phyloP scores from a whole-genome alignment of 2,888 invertebrate genomes.

The Crocallis elinguaria region DNA sequence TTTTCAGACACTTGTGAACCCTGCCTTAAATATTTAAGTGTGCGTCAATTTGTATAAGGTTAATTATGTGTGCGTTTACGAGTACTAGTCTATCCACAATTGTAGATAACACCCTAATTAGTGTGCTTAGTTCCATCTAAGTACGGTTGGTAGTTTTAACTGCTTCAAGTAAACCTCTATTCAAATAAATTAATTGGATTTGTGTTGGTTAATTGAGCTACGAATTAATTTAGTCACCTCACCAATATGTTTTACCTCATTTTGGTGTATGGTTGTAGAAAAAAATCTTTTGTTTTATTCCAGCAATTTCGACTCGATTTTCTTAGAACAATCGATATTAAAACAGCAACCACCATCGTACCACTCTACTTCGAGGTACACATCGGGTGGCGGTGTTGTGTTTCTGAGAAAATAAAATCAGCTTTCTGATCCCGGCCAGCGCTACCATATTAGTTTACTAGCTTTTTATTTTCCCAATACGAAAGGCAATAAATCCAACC shows the following conservation, averaged over 20 bases:
- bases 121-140: slow-evolving; percentile 24
- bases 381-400: slow-evolving; percentile 52
- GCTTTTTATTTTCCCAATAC: slow-evolving; percentile 53
- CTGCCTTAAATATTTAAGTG: not conserved
- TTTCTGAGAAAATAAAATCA: slow-evolving; percentile 75
- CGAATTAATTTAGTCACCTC: not conserved
- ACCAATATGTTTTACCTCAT: too few species aligned
- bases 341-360: slow-evolving; percentile 29
- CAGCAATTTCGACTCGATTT: slow-evolving; percentile 22
- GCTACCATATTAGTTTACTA: slow-evolving; percentile 77
- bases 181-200: not conserved
- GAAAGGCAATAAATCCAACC: slow-evolving; percentile 49
- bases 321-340: slow-evolving; percentile 40
- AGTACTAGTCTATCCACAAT: slow-evolving; percentile 21
- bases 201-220: not conserved
- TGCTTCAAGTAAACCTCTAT: slow-evolving; percentile 1
- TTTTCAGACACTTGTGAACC: too few species aligned
- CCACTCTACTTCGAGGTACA: slow-evolving; percentile 21
- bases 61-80: slow-evolving; percentile 28
- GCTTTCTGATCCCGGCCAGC: slow-evolving; percentile 63
- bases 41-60: slow-evolving; percentile 24
- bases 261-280: not conserved
- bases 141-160: not conserved
- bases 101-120: slow-evolving; percentile 30
- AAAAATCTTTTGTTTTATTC: slow-evolving; percentile 17